These are phyloP conservation scores for Ellobius talpinus DNA, from an alignment of 2,113 vertebrate species.

Conservation along the genomic window DNA sequence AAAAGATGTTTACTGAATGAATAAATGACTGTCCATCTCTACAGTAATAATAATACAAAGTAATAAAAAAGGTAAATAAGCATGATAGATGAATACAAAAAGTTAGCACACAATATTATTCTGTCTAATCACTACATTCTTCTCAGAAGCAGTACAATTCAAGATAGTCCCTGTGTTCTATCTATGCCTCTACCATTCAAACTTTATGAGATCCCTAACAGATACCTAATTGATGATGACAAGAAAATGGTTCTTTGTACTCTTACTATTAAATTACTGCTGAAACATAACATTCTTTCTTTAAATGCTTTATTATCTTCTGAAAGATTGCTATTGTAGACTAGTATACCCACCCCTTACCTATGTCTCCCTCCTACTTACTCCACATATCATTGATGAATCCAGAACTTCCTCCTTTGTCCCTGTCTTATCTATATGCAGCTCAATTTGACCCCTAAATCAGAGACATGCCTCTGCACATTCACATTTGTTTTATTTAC, in stretches of 20 bases:
- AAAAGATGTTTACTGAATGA: conserved; percentile 57
- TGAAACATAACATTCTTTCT: background rate
- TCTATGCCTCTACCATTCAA: background rate
- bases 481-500: conserved; percentile 75
- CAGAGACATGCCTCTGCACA: conserved; percentile 45
- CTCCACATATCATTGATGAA: too few relatives aligned
- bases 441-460: conserved; percentile 27
- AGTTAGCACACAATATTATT: background rate
- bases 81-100: background rate
- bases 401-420: background rate
- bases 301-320: background rate
- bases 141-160: background rate
- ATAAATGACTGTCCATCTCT: conserved; percentile 22
- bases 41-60: background rate
- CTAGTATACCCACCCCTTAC: background rate
- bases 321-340: background rate
- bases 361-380: rapidly evolving
- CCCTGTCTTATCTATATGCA: background rate
- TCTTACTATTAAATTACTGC: conserved; percentile 15
- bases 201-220: conserved; percentile 10
- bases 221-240: background rate
- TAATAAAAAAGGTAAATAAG: background rate
- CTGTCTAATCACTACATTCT: background rate
- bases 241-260: background rate
- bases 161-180: background rate